These are phyloP conservation scores for Nomada hirtipes DNA, from an alignment of 2,888 invertebrate species.

Conservation along the genomic window DNA sequence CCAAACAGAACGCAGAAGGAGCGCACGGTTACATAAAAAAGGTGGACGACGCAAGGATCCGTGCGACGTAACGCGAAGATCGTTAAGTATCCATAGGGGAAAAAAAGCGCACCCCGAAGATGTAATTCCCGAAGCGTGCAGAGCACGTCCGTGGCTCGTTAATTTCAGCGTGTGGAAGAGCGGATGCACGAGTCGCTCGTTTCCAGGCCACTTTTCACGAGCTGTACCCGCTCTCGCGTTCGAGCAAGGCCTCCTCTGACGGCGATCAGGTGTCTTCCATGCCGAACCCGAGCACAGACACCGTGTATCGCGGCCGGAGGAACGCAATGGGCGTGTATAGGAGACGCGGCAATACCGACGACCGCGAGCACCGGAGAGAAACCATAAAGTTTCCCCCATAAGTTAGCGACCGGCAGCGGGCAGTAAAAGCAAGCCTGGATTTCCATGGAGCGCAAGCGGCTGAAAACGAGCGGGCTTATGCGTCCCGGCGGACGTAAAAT, in stretches of 20 bases:
- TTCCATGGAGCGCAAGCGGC: slow-evolving; percentile 74
- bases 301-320: slow-evolving; percentile 38
- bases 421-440: slow-evolving; percentile 75
- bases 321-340: slow-evolving; percentile 64
- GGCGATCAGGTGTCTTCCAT: slow-evolving; percentile 66
- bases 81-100: not conserved
- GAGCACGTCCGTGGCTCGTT: slow-evolving; percentile 57
- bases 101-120: slow-evolving; percentile 44
- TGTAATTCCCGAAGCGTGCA: slow-evolving; percentile 53
- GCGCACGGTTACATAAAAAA: not conserved
- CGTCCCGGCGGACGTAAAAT: slow-evolving; percentile 57
- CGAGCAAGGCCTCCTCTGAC: slow-evolving; percentile 49
- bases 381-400: slow-evolving; percentile 82
- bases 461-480: slow-evolving; percentile 75
- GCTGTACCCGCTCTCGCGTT: slow-evolving; percentile 41
- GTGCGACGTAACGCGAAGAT: not conserved
- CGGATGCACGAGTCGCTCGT: slow-evolving; percentile 64
- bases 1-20: too few species aligned
- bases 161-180: slow-evolving; percentile 55
- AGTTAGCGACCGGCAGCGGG: slow-evolving; percentile 73
- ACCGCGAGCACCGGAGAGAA: slow-evolving; percentile 36
- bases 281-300: slow-evolving; percentile 35
- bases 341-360: slow-evolving; percentile 32
- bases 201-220: slow-evolving; percentile 71
- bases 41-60: not conserved